Conservation (phyloP, 2,113 vertebrate species). For the Manacus vitellinus region DNA sequence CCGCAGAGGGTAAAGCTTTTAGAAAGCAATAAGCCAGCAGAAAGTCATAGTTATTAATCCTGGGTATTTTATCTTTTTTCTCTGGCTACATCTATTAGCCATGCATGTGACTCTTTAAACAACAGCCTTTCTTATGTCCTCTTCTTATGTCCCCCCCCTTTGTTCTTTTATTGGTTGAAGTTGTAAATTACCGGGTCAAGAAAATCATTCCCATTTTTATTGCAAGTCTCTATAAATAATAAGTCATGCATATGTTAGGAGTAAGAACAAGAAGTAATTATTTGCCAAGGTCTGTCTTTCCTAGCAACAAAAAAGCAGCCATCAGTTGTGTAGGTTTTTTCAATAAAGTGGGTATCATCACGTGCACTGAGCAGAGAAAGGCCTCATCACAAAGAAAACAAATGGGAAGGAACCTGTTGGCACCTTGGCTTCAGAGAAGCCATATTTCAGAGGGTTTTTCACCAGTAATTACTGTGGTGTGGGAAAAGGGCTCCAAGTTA, state of each 20-base stretch:
- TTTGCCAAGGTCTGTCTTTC: not conserved
- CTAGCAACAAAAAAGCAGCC: not conserved
- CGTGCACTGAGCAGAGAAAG: not conserved
- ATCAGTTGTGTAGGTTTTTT: not conserved
- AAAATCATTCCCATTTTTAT: constrained; percentile 31
- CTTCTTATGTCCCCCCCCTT: not conserved
- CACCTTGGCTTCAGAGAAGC: not conserved
- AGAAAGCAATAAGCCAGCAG: constrained; percentile 22
- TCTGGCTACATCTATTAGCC: not conserved
- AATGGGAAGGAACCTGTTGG: not conserved
- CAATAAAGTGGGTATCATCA: not conserved
- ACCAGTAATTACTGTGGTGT: not conserved
- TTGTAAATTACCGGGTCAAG: not conserved
- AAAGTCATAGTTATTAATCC: constrained; percentile 15
- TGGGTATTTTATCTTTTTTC: constrained; percentile 16
- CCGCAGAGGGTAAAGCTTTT: constrained; percentile 2
- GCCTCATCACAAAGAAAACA: not conserved
- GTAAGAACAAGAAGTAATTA: constrained; percentile 15
- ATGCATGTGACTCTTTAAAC: not conserved
- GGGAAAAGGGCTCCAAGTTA: not conserved
- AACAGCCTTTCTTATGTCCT: not conserved
- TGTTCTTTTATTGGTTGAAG: constrained; percentile 59
- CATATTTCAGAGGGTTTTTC: not conserved
- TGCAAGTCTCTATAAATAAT: constrained; percentile 30
- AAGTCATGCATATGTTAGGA: constrained; percentile 13